phyloP scores from a whole-genome alignment of 2,113 vertebrate species.

The Percopsis transmontana region DNA sequence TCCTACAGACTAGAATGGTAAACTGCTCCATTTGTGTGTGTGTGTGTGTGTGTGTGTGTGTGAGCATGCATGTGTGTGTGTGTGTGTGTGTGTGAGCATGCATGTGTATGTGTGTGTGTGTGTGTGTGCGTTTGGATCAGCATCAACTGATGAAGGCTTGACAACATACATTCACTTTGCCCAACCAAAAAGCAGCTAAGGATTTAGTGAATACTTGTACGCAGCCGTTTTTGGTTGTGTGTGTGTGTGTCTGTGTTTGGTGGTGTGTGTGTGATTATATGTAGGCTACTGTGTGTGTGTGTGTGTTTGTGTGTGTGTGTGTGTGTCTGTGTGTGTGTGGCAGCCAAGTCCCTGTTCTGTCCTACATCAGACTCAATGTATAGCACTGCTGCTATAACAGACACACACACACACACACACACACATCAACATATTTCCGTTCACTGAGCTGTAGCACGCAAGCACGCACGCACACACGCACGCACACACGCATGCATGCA shows the following conservation, averaged over 20 bases:
- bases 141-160: conserved; percentile 60
- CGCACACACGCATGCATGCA: conserved; percentile 20
- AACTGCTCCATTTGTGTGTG: conserved; percentile 10
- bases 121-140: conserved; percentile 41
- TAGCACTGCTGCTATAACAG: conserved; percentile 4
- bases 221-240: conserved; percentile 3
- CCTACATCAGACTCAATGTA: too few relatives aligned
- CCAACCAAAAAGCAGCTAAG: conserved; percentile 19
- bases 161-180: conserved; percentile 55
- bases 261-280: conserved; percentile 17
- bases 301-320: conserved; percentile 12
- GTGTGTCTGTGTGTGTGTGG: not conserved
- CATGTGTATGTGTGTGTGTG: conserved; percentile 2
- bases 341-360: conserved; percentile 1
- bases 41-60: not conserved
- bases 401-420: conserved; percentile 10
- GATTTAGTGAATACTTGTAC: conserved; percentile 1
- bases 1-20: conserved; percentile 48
- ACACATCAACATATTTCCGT: not conserved
- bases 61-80: conserved; percentile 4
- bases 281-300: not conserved
- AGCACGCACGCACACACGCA: conserved; percentile 8
- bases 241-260: conserved; percentile 7
- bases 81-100: not conserved
- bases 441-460: not conserved